Evolutionary conservation across 2,797 vertebrate genomes (phyloP).

Genomic region (Euphonia xanthogaster): DNA sequence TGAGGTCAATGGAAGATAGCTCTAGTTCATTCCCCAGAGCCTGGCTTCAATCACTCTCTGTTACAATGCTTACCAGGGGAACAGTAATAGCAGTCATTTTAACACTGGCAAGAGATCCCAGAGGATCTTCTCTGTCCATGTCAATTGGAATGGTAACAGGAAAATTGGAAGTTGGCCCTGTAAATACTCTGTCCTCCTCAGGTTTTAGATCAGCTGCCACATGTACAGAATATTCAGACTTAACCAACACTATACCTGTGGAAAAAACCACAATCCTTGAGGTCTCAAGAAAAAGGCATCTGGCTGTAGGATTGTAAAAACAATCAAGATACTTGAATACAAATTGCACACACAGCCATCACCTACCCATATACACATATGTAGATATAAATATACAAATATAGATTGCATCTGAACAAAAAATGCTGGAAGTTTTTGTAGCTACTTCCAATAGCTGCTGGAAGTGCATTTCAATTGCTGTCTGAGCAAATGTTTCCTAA

Average conservation of each 20-base stretch:
- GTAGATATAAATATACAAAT: not conserved
- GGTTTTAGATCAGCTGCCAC: not conserved
- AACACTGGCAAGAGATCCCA: not conserved
- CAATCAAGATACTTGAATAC: not conserved
- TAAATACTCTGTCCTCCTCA: not conserved
- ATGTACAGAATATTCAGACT: not conserved
- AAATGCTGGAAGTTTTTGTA: not conserved
- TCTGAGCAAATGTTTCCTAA: not conserved
- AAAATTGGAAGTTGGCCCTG: not conserved
- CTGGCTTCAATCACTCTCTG: not conserved
- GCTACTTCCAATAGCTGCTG: not conserved
- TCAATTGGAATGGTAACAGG: not conserved
- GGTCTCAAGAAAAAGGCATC: not conserved
- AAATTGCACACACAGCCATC: not conserved
- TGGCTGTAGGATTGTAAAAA: not conserved
- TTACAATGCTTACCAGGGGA: not conserved
- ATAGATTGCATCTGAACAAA: not conserved
- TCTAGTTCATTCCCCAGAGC: not conserved
- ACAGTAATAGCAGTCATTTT: not conserved
- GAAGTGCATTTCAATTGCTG: not conserved
- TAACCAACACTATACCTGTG: not conserved
- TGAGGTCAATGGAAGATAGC: not conserved
- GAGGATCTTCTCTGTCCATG: not conserved
- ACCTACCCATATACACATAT: not conserved
- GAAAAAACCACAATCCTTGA: not conserved